phyloP scores from a whole-genome alignment of 2,113 vertebrate genomes.

The Grantiella picta region DNA sequence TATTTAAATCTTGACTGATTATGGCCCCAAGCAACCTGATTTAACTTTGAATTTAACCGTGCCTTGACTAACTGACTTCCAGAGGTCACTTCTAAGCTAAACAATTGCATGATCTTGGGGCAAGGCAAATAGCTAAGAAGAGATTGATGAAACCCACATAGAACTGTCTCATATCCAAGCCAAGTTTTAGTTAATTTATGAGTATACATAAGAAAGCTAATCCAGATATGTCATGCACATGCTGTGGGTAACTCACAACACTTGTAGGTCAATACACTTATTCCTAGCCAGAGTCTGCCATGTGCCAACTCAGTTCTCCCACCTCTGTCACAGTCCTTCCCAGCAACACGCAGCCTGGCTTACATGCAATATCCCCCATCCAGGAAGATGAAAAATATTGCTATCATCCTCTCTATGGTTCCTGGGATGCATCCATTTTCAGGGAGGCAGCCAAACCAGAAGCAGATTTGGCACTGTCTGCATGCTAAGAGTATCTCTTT shows the following conservation, averaged over 20 bases:
- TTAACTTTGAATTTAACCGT: neutral
- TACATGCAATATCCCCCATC: neutral
- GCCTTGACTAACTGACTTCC: neutral
- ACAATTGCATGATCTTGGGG: neutral
- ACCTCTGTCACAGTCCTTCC: neutral
- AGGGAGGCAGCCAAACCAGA: neutral
- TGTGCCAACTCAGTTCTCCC: neutral
- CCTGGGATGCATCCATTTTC: neutral
- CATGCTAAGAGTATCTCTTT: neutral
- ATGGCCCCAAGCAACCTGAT: neutral
- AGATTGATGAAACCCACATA: neutral
- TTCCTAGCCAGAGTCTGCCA: neutral
- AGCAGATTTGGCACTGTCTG: neutral
- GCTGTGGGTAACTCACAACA: neutral
- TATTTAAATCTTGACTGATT: neutral
- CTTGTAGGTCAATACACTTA: neutral
- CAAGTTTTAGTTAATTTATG: neutral
- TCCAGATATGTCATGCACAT: neutral
- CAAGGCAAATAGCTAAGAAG: neutral
- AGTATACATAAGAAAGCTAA: neutral
- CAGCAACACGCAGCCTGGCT: neutral
- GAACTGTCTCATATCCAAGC: neutral
- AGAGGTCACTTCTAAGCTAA: neutral
- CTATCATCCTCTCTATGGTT: neutral
- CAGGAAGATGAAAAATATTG: neutral